phyloP scores from a whole-genome alignment of 2,888 invertebrate genomes.

The Xestobium rufovillosum region DNA sequence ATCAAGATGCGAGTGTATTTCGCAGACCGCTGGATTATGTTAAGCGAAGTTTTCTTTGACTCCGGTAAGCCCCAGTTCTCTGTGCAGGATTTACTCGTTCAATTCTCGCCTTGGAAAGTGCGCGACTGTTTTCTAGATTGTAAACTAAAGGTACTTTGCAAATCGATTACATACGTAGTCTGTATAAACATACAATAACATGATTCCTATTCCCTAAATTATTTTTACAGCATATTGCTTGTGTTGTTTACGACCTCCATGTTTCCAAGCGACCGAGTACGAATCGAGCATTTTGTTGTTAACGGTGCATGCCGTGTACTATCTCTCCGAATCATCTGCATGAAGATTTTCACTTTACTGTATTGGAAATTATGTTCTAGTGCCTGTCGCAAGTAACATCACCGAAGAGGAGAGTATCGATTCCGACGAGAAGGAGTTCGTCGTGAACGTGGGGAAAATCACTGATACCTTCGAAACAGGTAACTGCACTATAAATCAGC shows the following conservation, averaged over 20 bases:
- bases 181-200: neutral
- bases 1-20: constrained; percentile 59
- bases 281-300: constrained; percentile 8
- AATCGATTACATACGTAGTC: neutral
- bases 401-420: constrained; percentile 47
- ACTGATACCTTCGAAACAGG: constrained; percentile 52
- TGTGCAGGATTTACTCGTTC: too few relatives aligned
- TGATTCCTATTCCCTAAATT: too few relatives aligned
- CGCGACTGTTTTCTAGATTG: neutral
- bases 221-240: too few relatives aligned
- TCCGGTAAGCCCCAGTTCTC: constrained; percentile 47
- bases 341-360: constrained; percentile 25
- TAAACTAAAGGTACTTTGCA: constrained; percentile 1
- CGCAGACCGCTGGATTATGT: constrained; percentile 62
- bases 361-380: constrained; percentile 31
- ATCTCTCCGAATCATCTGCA: constrained; percentile 28
- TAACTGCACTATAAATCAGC: constrained; percentile 41
- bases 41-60: constrained; percentile 60
- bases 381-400: constrained; percentile 43
- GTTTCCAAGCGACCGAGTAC: too few relatives aligned
- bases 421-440: constrained; percentile 46
- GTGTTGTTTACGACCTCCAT: too few relatives aligned
- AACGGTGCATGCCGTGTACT: constrained; percentile 26
- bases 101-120: neutral
- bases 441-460: constrained; percentile 46